Evolutionary conservation across 2,113 vertebrate genomes (phyloP), one percentile per base, ranked within the genome.

Genomic region (Sapayoa aenigma): DNA sequence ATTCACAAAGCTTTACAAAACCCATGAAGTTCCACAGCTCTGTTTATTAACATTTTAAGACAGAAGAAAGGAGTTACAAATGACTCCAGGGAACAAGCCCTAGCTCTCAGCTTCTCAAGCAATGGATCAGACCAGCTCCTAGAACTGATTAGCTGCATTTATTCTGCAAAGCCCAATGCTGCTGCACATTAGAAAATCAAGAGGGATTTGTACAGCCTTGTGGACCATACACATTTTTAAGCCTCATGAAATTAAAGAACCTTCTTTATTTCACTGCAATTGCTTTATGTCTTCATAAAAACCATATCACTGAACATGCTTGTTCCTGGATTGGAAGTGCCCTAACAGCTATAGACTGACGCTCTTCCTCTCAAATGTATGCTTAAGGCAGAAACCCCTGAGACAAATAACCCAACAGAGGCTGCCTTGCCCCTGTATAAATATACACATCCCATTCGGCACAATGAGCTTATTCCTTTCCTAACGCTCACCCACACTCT

Each of bases 251-350:
- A 95, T 80, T 66, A 84, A 92, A 93, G 49, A 92, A 68, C 56
- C 44, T 55, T 53, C 56, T 93, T 94, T 96, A 91, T 88, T 96
- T 86, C 74, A 80, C 30, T 77, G 67, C 62, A 88, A 90, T 84
- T 71, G 60, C 56, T 95, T 96, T 80, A 68, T 52, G 59, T 16
- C 87, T 88, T 55, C 82, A 84, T 90, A 83, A 96, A 95, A 74
- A 8, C 9, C 1, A 0, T n/a, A 74, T 22, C 39, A 44, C n/a
- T 53, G 65, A 85, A 77, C 21, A 5, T n/a, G 75, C 19, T 55
- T 84, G 27, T 21, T 66, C 52, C 39, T 52, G 47, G 35, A 35
- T 41, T 77, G 67, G 6, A 63, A 58, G 46, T 63, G 39, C 60
- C 11, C 30, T 27, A 56, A 41, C 39, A 94, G 72, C 72, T 58